Evolutionary conservation across 2,888 invertebrate species (phyloP), one percentile per base, ranked within the genome.

Genomic region (Drosophila emarginata): DNA sequence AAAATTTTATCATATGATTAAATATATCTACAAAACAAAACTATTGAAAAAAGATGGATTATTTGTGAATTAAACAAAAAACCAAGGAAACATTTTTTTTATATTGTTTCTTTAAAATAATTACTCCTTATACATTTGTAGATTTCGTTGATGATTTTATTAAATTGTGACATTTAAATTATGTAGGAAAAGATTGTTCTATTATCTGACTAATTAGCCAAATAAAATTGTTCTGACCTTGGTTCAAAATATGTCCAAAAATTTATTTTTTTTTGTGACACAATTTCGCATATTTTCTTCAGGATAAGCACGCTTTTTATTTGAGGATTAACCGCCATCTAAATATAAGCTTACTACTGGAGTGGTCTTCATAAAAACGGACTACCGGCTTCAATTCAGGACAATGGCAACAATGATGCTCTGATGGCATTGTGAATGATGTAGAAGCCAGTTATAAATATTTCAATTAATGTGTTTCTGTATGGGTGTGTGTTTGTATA

Each of bases 401-500:
- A 59, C 15, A 45, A 45, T 59, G 39, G 32, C 40, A 50, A 57
- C n/a, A 37, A 59, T 59, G 70, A 71, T 65, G 54, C 59, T 61
- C 50, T 64, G 54, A 54, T 54, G 54, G 45, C 45, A 45, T 21
- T 64, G 66, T 56, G 51, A 26, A 50, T 65, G 61, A 40, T 58
- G 50, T 56, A 64, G 64, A 28, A 12, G 61, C 52, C 50, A 45
- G 76, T 68, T 77, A 87, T 84, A 74, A 84, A 84, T 87, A 84
- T 82, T 84, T 80, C 77, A 87, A 87, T 82, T 82, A 77, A 82
- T 78, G 78, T 77, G 28, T 63, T 45, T 45, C 18, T 45, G 18
- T 45, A 45, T 45, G 40, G 11, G 18, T 4, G 2, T 40, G 11
- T 18, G 45, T 4, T 7, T 18, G 45, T 9, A 2, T 32, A 32